phyloP scores from a whole-genome alignment of 1,140 invertebrate species.

The Dolichoris vasculosae region DNA sequence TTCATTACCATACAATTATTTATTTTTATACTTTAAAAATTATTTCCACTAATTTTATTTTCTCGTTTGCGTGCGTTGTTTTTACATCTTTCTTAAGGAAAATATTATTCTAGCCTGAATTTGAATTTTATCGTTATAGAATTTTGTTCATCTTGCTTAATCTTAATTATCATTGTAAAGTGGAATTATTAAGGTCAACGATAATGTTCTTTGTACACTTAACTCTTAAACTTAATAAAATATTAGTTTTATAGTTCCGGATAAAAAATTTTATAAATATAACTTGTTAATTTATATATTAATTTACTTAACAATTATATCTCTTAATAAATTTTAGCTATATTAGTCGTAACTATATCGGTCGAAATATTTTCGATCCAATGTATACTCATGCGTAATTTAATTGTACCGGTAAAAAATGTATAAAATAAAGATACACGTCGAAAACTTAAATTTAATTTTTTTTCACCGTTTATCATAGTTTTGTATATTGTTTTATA shows the following conservation, averaged over 20 bases:
- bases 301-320: too few species aligned
- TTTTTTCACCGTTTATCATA: neutral
- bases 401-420: neutral
- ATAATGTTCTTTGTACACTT: neutral
- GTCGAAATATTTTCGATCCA: too few species aligned
- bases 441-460: neutral
- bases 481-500: neutral
- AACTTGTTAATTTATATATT: too few species aligned
- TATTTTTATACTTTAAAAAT: neutral
- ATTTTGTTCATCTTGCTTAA: neutral
- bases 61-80: neutral
- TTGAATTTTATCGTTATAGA: neutral
- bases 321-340: too few species aligned
- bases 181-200: neutral
- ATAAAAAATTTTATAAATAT: too few species aligned
- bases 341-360: too few species aligned
- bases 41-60: neutral
- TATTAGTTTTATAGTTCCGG: too few species aligned
- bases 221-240: neutral
- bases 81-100: neutral
- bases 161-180: neutral
- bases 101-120: neutral
- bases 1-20: neutral
- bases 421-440: neutral
- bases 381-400: too few species aligned